phyloP scores from a whole-genome alignment of 2,888 invertebrate species.

The Agrochola litura region DNA sequence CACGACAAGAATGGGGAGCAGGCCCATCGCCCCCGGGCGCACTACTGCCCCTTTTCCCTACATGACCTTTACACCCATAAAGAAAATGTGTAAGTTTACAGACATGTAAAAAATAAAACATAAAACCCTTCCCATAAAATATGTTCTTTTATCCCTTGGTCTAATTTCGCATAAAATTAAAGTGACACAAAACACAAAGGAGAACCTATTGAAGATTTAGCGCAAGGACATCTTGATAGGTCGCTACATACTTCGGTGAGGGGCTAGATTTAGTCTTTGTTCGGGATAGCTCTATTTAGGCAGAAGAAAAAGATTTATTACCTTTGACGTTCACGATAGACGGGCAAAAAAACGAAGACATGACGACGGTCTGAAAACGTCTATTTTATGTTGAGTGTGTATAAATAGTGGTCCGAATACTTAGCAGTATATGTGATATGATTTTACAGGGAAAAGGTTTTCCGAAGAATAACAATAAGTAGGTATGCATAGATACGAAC shows the following conservation, averaged over 20 bases:
- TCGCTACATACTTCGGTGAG: slow-evolving; percentile 42
- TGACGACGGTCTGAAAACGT: slow-evolving; percentile 59
- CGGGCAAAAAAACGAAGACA: slow-evolving; percentile 64
- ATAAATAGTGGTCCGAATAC: slow-evolving; percentile 43
- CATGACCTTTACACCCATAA: slow-evolving; percentile 34
- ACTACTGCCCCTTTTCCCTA: slow-evolving; percentile 34
- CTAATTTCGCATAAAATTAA: slow-evolving; percentile 59
- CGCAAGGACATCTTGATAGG: slow-evolving; percentile 57
- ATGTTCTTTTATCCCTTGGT: slow-evolving; percentile 19
- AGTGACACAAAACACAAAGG: slow-evolving; percentile 46
- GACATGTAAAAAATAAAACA: slow-evolving; percentile 26
- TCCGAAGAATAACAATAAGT: slow-evolving; percentile 1
- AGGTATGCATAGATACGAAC: neutral
- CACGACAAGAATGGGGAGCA: slow-evolving; percentile 37
- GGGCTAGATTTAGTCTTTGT: slow-evolving; percentile 59
- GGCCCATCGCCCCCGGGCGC: slow-evolving; percentile 42
- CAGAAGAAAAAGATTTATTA: slow-evolving; percentile 71
- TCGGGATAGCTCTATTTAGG: slow-evolving; percentile 67
- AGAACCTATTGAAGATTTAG: slow-evolving; percentile 50
- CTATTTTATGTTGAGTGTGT: slow-evolving; percentile 55
- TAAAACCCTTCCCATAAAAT: slow-evolving; percentile 28
- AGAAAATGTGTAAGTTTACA: slow-evolving; percentile 43
- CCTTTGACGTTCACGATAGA: slow-evolving; percentile 66
- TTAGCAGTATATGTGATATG: slow-evolving; percentile 33
- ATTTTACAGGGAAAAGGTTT: slow-evolving; percentile 27